These are phyloP conservation scores for Euplexia lucipara DNA, from an alignment of 2,888 invertebrate genomes.

Conservation along the genomic window DNA sequence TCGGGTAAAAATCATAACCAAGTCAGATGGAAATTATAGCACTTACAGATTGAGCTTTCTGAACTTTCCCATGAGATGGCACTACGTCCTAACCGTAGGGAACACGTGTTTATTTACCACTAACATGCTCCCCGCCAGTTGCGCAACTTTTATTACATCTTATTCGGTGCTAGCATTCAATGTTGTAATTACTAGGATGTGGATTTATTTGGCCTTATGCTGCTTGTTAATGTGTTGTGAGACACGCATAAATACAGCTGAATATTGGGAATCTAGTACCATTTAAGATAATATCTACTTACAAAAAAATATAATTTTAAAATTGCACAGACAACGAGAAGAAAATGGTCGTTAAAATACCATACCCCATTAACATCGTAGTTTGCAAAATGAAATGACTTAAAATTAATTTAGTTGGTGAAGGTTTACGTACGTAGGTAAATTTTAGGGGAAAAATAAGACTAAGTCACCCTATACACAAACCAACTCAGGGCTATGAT, in stretches of 20 bases:
- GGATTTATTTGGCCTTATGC: constrained; percentile 51
- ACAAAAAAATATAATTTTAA: too few species aligned
- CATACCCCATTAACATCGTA: too few species aligned
- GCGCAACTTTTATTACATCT: constrained; percentile 76
- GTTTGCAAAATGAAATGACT: too few species aligned
- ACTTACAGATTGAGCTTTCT: constrained; percentile 23
- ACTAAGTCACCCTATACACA: too few species aligned
- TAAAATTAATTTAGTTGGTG: too few species aligned
- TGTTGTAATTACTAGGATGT: constrained; percentile 68
- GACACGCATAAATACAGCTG: constrained; percentile 3
- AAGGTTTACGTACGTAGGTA: too few species aligned
- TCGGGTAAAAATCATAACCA: neutral
- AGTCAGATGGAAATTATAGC: neutral
- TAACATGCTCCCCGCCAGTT: constrained; percentile 64
- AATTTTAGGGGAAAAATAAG: too few species aligned
- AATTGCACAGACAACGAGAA: too few species aligned
- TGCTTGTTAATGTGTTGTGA: constrained; percentile 9
- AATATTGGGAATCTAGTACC: constrained; percentile 19
- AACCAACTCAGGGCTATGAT: too few species aligned
- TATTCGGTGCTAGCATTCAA: constrained; percentile 63
- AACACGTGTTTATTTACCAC: constrained; percentile 79
- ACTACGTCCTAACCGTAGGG: constrained; percentile 66
- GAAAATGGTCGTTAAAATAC: too few species aligned
- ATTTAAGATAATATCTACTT: too few species aligned
- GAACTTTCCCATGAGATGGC: constrained; percentile 6